A percentile compares a stretch with the other conserved stretches of the same genome.
These are phyloP conservation scores for Gouania willdenowi DNA, from an alignment of 2,797 vertebrate species.

Conservation along the genomic window DNA sequence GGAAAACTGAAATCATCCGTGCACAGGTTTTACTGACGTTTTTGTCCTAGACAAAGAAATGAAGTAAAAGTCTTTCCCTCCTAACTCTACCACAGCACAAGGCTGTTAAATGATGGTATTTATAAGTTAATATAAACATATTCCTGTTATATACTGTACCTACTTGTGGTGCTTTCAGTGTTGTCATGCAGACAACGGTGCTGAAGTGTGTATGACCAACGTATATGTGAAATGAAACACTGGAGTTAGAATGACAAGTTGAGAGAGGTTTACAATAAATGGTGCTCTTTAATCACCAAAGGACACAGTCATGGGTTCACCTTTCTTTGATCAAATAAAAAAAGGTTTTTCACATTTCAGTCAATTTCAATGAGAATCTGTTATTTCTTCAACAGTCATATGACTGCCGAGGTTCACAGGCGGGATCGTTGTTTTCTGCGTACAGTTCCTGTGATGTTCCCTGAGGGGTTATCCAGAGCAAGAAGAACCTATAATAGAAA, in stretches of 20 bases:
- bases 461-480: constrained; percentile 87
- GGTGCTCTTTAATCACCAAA: constrained; percentile 76
- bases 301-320: constrained; percentile 21
- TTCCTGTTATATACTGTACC: constrained; percentile 36
- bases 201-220: constrained; percentile 55
- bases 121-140: constrained; percentile 56
- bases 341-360: too few species aligned
- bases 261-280: constrained; percentile 74
- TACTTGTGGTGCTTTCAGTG: constrained; percentile 68
- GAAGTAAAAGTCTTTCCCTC: too few species aligned
- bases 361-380: not conserved
- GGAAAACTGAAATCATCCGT: constrained; percentile 33
- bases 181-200: constrained; percentile 53
- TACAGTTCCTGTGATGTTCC: constrained; percentile 88
- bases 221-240: constrained; percentile 62
- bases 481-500: constrained; percentile 80
- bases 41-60: constrained; percentile 20
- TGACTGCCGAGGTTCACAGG: constrained; percentile 46
- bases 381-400: too few species aligned
- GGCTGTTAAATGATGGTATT: constrained; percentile 40
- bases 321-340: not conserved
- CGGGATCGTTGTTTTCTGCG: constrained; percentile 70
- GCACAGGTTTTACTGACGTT: constrained; percentile 17
- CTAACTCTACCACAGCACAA: constrained; percentile 19
- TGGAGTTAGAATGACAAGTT: constrained; percentile 62